Evolutionary conservation across 30 jellyfish, hydroid and myxozoan genomes (phyloP), one percentile per base, ranked within the genome.

Genomic region (Rhopilema esculentum): DNA sequence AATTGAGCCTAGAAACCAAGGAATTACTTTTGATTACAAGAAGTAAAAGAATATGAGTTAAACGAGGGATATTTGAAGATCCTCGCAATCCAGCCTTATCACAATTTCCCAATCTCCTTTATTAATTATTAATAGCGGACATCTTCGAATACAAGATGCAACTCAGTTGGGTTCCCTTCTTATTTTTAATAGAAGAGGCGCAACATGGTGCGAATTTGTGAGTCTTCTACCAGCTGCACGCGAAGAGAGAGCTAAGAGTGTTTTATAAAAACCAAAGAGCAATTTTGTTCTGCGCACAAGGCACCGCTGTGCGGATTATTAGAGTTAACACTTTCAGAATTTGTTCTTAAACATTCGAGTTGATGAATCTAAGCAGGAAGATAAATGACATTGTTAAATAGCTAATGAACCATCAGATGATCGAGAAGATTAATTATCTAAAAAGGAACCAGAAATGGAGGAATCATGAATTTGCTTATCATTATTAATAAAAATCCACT

Each of bases 81-180:
- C 63, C 26, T 17, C 33, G 75, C 74, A 80, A 80, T 65, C 90
- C 90, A 27, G 51, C 61, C 72, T 80, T 65, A 65, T 65, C 82
- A 68, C 70, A 29, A 80, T 26, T 80, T 80, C 75, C 48, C 90
- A 80, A 80, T 80, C 90, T 49, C 66, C 27, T 27, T 66, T 48
- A 30, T 80, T 27, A 80, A 80, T 80, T 15, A 17, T 80, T 65
- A 9, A 80, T 64, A 25, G 25, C 25, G 52, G 19, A 57, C 75
- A 80, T 62, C 90, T 62, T 26, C 33, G 27, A 80, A 80, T 80
- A 80, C 65, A 80, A 25, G 81, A 80, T 30, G 82, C 53, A 49
- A 21, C 90, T 6, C 90, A 66, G 90, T 66, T 80, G 90, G 90
- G 73, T 80, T 65, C 71, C 82, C 75, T 19, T 28, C 82, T 66